phyloP scores from a whole-genome alignment of 2,113 vertebrate genomes.

The Podiceps cristatus region DNA sequence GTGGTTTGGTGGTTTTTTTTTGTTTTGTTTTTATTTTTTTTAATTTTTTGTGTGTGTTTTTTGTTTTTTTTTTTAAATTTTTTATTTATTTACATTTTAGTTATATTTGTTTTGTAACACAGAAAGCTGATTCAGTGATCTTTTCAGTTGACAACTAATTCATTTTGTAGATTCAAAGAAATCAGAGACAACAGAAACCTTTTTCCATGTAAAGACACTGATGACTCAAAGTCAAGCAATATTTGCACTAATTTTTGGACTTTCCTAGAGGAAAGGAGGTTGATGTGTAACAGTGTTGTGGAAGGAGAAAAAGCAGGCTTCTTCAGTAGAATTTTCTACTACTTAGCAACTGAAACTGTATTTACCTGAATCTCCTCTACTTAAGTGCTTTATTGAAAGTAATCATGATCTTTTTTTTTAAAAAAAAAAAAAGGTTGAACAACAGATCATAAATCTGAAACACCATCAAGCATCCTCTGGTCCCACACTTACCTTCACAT shows the following conservation, averaged over 20 bases:
- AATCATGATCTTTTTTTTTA: not conserved
- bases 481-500: slow-evolving; percentile 87
- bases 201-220: not conserved
- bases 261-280: not conserved
- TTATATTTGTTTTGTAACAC: not conserved
- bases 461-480: not conserved
- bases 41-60: too few relatives aligned
- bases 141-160: not conserved
- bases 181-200: not conserved
- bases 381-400: not conserved
- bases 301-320: not conserved
- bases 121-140: not conserved
- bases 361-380: not conserved
- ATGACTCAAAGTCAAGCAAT: not conserved
- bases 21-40: not conserved
- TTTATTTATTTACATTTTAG: not conserved
- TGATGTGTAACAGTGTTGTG: not conserved
- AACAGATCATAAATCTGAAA: not conserved
- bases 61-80: not conserved
- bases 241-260: not conserved
- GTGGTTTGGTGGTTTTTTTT: not conserved
- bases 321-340: not conserved
- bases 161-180: not conserved
- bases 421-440: not conserved
- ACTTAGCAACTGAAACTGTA: not conserved